These are phyloP conservation scores for Microtus oregoni DNA, from an alignment of 2,113 vertebrate genomes.

Conservation along the genomic window DNA sequence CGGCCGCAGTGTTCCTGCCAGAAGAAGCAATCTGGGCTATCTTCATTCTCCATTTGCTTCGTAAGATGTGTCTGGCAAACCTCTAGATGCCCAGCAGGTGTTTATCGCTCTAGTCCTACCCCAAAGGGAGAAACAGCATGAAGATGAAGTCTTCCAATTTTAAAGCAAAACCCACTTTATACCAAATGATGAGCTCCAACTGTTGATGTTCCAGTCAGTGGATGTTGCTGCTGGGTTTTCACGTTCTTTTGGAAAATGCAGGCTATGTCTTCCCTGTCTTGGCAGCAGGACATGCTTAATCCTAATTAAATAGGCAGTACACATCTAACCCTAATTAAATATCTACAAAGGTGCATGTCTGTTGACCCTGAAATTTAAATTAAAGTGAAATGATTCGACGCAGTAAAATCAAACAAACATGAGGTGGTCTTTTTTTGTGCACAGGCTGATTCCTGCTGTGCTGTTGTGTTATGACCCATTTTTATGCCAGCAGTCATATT, in stretches of 20 bases:
- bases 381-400: neutral
- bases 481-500: neutral
- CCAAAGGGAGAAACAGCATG: slow-evolving; percentile 55
- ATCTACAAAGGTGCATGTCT: neutral
- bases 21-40: slow-evolving; percentile 51
- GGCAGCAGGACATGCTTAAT: neutral
- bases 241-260: slow-evolving; percentile 17
- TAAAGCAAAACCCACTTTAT: slow-evolving; percentile 68
- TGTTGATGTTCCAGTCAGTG: slow-evolving; percentile 1
- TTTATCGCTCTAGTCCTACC: slow-evolving; percentile 62
- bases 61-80: slow-evolving; percentile 65
- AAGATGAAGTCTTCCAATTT: slow-evolving; percentile 47
- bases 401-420: neutral
- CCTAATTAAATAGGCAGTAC: slow-evolving; percentile 22
- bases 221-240: neutral
- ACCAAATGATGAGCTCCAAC: slow-evolving; percentile 20
- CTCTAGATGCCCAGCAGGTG: slow-evolving; percentile 61
- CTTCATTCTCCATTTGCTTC: slow-evolving; percentile 55
- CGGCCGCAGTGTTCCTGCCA: neutral
- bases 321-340: slow-evolving; percentile 39
- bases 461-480: neutral
- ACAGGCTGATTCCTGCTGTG: neutral
- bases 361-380: slow-evolving; percentile 45
- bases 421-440: neutral
- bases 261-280: slow-evolving; percentile 1